A percentile compares a stretch with the other conserved stretches of the same genome.
These are phyloP conservation scores for Antennarius striatus DNA, from an alignment of 2,113 vertebrate genomes.

Conservation along the genomic window DNA sequence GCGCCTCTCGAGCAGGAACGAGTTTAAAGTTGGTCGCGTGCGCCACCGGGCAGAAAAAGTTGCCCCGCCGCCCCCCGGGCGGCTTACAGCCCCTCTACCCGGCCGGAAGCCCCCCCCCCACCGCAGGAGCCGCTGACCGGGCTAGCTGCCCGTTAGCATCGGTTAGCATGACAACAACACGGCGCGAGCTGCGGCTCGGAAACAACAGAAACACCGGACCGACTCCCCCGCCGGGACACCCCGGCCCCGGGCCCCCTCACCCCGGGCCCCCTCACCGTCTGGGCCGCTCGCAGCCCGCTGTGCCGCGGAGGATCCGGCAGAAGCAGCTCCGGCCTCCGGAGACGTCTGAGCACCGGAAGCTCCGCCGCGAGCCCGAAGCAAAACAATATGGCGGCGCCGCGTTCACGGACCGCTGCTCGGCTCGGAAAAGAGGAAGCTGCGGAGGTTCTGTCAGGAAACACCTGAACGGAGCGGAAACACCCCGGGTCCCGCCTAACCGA, in stretches of 20 bases:
- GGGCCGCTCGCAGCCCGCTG: background rate
- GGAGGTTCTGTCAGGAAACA: background rate
- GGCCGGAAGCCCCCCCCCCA: background rate
- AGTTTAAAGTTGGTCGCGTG: slow-evolving; percentile 30
- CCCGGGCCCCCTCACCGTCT: slow-evolving; percentile 2
- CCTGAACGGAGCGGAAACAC: too few species aligned
- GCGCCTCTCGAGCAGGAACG: too few species aligned
- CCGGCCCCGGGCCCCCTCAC: background rate
- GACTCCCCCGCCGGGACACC: slow-evolving; percentile 50
- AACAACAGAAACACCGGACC: background rate
- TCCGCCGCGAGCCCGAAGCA: slow-evolving; percentile 28
- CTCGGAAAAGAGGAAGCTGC: background rate
- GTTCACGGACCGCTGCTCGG: slow-evolving; percentile 22
- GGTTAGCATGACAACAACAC: slow-evolving; percentile 44
- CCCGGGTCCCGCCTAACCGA: too few species aligned
- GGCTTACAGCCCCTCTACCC: background rate
- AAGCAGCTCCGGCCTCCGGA: background rate
- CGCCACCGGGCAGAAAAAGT: slow-evolving; percentile 58
- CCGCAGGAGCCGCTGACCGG: background rate
- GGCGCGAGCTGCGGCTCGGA: background rate
- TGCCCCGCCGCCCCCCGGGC: background rate
- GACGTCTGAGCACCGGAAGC: slow-evolving; percentile 34
- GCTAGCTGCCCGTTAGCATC: background rate
- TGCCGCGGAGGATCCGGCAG: slow-evolving; percentile 26
- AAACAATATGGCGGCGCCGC: slow-evolving; percentile 65